These are phyloP conservation scores for Capricornis sumatraensis DNA, from an alignment of 2,113 vertebrate genomes.

Conservation along the genomic window DNA sequence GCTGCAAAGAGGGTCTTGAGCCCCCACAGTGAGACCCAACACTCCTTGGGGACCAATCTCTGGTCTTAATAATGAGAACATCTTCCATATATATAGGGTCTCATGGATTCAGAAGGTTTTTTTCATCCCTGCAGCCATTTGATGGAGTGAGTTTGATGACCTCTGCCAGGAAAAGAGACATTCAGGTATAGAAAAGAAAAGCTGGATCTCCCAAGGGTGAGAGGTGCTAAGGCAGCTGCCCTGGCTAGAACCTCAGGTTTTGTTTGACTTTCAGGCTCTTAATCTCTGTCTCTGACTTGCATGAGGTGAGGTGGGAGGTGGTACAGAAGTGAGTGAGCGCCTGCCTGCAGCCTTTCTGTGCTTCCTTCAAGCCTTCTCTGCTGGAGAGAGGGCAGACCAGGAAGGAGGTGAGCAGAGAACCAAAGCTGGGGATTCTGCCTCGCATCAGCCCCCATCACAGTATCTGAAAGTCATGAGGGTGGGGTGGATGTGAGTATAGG, in stretches of 20 bases:
- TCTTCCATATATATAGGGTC: background rate
- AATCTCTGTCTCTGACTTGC: background rate
- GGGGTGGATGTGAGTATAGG: background rate
- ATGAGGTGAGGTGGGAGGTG: background rate
- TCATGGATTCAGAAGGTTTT: background rate
- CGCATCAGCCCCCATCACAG: fast-evolving
- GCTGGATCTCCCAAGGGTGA: background rate
- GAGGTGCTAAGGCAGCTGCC: background rate
- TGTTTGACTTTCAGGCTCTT: background rate
- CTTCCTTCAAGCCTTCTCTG: background rate
- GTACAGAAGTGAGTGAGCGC: background rate
- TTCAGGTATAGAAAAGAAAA: background rate
- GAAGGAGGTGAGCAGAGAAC: background rate
- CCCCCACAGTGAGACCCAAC: background rate
- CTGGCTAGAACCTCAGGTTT: background rate
- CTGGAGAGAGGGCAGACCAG: background rate
- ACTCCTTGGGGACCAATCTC: background rate
- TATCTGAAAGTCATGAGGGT: background rate
- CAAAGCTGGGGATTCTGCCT: background rate
- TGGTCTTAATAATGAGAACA: background rate
- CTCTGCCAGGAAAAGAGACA: background rate
- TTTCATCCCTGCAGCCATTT: background rate
- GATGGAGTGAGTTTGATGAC: background rate
- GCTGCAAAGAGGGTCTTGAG: background rate
- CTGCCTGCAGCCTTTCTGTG: background rate